Base-by-base conservation (phyloP, 2,888 invertebrate genomes). In the Microplitis manilae region DNA sequence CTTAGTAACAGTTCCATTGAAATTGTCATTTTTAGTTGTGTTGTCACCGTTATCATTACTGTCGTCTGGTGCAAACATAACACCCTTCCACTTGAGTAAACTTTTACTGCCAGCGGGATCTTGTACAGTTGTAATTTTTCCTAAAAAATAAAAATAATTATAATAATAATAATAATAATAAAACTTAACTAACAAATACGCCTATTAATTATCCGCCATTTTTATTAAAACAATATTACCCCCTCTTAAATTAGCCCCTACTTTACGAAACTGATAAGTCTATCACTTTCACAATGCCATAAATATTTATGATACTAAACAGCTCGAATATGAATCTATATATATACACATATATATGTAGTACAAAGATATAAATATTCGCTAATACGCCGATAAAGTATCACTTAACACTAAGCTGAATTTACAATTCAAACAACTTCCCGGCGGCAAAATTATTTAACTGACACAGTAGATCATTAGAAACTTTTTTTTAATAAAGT, bases 81-180 rank as follows among this genome's bases (percentile, higher is more conserved):
- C 93, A 70, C 94, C 95, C 89, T 95, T 95, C 95, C 95, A 95
- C 91, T 95, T 95, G 84, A 94, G 92, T 84, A 95, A 90, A 71
- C 93, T 93, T 82, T 93, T 90, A 76, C 87, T 89, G 69, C 90
- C 93, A 17, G 87, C 92, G 88, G 90, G 88, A 79, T 90, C 90
- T 38, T 90, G 89, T 5, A 83, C 84, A 59, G 87, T 87, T 75
- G 87, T 80, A 73, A 88, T 80, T 83, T 87, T 87, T 67, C 88
- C 88, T 90, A 80, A 15, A 64, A 40, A 62, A 60, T 38, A 38
- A 67, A 64, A 65, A 41, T 13, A 30, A 39, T 41, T 9, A 68
- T 75, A 40, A 77, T 71, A 40, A 39, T 59, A 76, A 30, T 39
- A 77, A 40, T 67, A 7, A 6, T 64, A 2, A 15, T 41, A 60